Conservation (phyloP, 2,113 vertebrate species). For the Dasyornis broadbenti region DNA sequence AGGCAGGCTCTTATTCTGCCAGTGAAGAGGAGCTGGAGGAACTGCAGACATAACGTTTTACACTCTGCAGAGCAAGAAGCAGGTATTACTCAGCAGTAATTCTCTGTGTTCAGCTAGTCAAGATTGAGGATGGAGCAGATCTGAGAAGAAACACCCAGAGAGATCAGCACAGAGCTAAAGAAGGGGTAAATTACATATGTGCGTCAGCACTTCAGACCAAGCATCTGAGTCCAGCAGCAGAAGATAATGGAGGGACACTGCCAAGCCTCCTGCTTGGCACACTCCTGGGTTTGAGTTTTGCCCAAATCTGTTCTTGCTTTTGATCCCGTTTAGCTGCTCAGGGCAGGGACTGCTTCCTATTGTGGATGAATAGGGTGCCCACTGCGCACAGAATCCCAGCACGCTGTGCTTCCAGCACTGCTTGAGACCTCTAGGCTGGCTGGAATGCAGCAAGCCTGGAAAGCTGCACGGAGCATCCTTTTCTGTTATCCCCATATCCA, state of each 20-base stretch:
- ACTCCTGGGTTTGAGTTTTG: background rate
- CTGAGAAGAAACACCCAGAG: background rate
- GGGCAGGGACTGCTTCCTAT: background rate
- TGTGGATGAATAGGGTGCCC: conserved; percentile 13
- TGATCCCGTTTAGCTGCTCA: background rate
- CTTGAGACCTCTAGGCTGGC: background rate
- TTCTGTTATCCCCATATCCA: background rate
- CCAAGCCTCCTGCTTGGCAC: conserved; percentile 56
- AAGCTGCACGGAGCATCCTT: background rate
- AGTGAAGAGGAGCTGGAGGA: background rate
- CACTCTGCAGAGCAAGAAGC: background rate
- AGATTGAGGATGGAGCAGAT: background rate
- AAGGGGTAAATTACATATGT: conserved; percentile 27
- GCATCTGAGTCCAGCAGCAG: background rate
- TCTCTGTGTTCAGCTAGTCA: background rate
- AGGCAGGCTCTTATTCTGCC: background rate
- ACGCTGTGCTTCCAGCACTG: background rate
- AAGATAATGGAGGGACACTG: conserved; percentile 53
- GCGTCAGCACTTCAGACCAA: background rate
- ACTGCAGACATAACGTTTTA: background rate
- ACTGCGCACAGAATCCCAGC: background rate
- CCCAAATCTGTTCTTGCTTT: conserved; percentile 10
- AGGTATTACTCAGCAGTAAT: conserved; percentile 40
- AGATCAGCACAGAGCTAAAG: background rate
- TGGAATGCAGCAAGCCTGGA: background rate